Base-by-base conservation (phyloP, 2,888 invertebrate species). In the Rhagium mordax region DNA sequence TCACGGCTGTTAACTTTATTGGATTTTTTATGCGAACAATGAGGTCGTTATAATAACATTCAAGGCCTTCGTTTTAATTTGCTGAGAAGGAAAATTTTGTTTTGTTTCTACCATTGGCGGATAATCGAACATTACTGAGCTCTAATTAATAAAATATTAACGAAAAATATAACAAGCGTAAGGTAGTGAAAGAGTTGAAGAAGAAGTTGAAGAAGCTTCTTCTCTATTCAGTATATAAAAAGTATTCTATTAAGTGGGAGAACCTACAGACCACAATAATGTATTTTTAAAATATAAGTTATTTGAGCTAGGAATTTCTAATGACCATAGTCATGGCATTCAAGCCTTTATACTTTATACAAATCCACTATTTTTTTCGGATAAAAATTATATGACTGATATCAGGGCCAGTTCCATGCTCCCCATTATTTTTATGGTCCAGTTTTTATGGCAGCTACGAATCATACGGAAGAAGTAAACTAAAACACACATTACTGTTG, bases 11-110 rank as follows among this genome's bases (percentile, higher is more conserved):
- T 61, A 61, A 48, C 47, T 18, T 61, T 61, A 61, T 61, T 61
- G 61, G 21, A 61, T 41, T 61, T 61, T 61, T 61, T 48, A 48
- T 61, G 61, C 55, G 48, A 24, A 18, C 61, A 61, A 48, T 61
- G 48, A 48, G 61, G 15, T 61, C 21, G 55, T 20, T 15, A 27
- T 24, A 55, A 55, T 27, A 55, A 55, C 55, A 15, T 55, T 15
- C 24, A 24, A 55, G 55, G 55, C n/a, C n/a, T n/a, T 20, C 21
- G 53, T 0, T 53, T 15, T 21, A 16, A 21, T 53, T 55, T 55
- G n/a, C 41, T n/a, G 41, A n/a, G 41, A 41, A 41, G 13, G n/a
- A 2, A 41, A 41, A 41, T n/a, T n/a, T 41, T n/a, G n/a, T 41
- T 41, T 41, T 41, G n/a, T 7, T 8, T 33, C n/a, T 41, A 41